Conservation (phyloP, 2,113 vertebrate genomes). For the Chrysemys picta region DNA sequence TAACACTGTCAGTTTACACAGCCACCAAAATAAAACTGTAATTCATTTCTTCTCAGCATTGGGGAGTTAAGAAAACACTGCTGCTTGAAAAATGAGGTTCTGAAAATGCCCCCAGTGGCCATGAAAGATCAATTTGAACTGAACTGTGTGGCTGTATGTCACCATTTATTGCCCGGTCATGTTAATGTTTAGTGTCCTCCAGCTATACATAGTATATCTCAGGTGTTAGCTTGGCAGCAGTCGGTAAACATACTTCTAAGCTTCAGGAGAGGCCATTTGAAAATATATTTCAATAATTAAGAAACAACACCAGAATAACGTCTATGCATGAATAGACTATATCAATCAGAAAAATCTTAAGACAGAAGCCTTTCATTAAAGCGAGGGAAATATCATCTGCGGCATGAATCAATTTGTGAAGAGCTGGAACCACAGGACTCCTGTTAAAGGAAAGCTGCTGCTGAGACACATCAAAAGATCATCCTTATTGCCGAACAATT, state of each 20-base stretch:
- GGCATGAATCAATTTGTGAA: constrained; percentile 59
- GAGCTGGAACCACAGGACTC: constrained; percentile 50
- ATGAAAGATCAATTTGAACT: not conserved
- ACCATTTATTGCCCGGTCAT: not conserved
- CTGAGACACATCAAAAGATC: constrained; percentile 74
- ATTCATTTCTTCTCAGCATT: constrained; percentile 27
- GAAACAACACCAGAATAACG: not conserved
- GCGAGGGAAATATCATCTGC: constrained; percentile 51
- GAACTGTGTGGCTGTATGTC: not conserved
- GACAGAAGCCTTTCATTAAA: constrained; percentile 58
- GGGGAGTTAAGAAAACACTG: not conserved
- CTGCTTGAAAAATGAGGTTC: constrained; percentile 7
- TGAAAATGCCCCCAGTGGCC: constrained; percentile 13
- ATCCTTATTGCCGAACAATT: constrained; percentile 76
- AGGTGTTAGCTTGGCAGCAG: not conserved
- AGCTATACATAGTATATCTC: not conserved
- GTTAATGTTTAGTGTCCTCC: not conserved
- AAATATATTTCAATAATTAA: constrained; percentile 55
- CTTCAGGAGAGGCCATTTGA: not conserved
- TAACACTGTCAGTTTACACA: constrained; percentile 43
- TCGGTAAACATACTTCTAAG: not conserved
- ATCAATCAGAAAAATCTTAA: constrained; percentile 50
- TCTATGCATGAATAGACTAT: constrained; percentile 17
- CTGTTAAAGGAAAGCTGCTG: constrained; percentile 61
- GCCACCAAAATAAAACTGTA: constrained; percentile 20